These are phyloP conservation scores for Eupithecia insigniata DNA, from an alignment of 2,888 invertebrate genomes.

Conservation along the genomic window DNA sequence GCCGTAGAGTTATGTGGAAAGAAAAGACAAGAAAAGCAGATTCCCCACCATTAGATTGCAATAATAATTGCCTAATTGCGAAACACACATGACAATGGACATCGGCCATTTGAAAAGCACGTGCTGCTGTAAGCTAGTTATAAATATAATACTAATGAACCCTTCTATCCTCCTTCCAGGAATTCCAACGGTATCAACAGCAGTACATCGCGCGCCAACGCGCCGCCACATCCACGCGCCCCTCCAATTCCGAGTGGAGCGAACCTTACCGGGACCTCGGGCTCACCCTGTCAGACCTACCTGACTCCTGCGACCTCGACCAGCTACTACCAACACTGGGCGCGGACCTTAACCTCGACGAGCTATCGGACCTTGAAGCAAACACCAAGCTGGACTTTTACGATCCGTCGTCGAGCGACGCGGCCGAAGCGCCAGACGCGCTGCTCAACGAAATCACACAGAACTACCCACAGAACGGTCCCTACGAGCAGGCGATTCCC, in stretches of 20 bases:
- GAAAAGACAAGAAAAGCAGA: too few species aligned
- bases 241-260: constrained; percentile 76
- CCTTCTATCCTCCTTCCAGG: constrained; percentile 61
- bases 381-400: constrained; percentile 75
- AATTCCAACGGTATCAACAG: constrained; percentile 86
- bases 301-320: constrained; percentile 85
- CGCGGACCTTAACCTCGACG: constrained; percentile 84
- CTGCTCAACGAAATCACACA: constrained; percentile 52
- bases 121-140: too few species aligned
- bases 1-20: too few species aligned
- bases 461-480: constrained; percentile 53
- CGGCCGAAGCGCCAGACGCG: constrained; percentile 61
- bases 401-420: constrained; percentile 55
- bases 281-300: constrained; percentile 72
- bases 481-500: constrained; percentile 51
- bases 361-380: constrained; percentile 72
- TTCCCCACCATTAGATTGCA: too few species aligned
- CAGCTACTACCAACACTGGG: constrained; percentile 86
- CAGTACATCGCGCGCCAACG: constrained; percentile 86
- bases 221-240: constrained; percentile 64
- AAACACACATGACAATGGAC: too few species aligned
- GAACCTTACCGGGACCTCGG: constrained; percentile 78
- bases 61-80: too few species aligned
- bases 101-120: too few species aligned
- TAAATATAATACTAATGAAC: background rate